Evolutionary conservation across 2,888 invertebrate species (phyloP).

Genomic region (Brachyopa scutellaris): DNA sequence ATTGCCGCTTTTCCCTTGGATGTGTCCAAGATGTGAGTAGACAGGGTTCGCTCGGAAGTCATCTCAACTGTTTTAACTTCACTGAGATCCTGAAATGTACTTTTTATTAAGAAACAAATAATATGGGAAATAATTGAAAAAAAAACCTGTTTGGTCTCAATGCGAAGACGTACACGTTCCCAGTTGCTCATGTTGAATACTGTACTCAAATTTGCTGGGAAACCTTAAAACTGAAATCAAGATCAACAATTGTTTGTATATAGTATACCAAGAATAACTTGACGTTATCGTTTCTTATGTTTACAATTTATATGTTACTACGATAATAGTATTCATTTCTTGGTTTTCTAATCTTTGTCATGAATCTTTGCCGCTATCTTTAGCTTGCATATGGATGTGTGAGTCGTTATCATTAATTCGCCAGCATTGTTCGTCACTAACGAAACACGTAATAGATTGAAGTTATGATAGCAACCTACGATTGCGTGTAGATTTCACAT

Average conservation of each 20-base stretch:
- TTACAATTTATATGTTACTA: constrained; percentile 14
- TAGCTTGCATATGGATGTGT: not conserved
- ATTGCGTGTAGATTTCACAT: too few relatives aligned
- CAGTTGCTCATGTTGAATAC: constrained; percentile 74
- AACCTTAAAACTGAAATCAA: not conserved
- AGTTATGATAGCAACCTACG: too few relatives aligned
- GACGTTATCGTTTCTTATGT: constrained; percentile 31
- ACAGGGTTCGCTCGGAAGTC: constrained; percentile 84
- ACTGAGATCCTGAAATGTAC: constrained; percentile 29
- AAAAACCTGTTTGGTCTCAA: constrained; percentile 75
- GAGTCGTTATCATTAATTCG: not conserved
- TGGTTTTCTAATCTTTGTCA: constrained; percentile 17
- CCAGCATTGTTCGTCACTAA: not conserved
- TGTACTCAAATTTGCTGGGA: not conserved
- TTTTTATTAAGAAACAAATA: not conserved
- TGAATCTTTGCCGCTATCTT: constrained; percentile 1
- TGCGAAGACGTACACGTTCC: constrained; percentile 75
- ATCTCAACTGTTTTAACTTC: constrained; percentile 46
- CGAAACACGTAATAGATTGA: not conserved
- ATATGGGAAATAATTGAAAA: not conserved
- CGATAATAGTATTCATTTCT: constrained; percentile 13
- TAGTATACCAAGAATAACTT: constrained; percentile 16
- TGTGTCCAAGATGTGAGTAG: constrained; percentile 90
- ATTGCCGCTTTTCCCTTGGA: constrained; percentile 86
- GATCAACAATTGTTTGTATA: constrained; percentile 19